Conservation (phyloP, 2,888 invertebrate genomes). For the Pyralis farinalis region DNA sequence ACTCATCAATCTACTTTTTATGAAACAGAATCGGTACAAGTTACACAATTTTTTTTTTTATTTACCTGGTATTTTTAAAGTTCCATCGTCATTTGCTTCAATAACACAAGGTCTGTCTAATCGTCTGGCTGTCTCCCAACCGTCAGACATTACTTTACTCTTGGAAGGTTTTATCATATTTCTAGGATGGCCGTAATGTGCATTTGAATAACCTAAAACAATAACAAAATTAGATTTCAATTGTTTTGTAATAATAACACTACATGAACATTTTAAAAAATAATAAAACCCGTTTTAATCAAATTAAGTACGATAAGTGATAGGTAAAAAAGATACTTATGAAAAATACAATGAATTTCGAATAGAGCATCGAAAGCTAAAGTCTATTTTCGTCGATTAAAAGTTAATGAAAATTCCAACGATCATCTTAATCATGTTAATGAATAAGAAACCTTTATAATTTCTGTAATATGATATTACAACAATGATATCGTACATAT, state of each 20-base stretch:
- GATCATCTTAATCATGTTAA: slow-evolving; percentile 11
- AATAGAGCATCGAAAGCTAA: not conserved
- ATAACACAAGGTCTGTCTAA: slow-evolving; percentile 81
- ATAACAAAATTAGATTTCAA: no score
- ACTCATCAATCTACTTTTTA: no score
- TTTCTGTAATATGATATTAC: no score
- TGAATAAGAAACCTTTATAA: slow-evolving; percentile 12
- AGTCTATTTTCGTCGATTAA: slow-evolving; percentile 3
- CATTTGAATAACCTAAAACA: slow-evolving; percentile 77
- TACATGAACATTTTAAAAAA: no score
- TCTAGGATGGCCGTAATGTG: slow-evolving; percentile 83
- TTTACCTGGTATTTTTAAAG: slow-evolving; percentile 76
- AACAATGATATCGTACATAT: no score
- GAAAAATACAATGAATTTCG: slow-evolving; percentile 1
- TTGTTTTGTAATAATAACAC: no score
- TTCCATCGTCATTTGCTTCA: slow-evolving; percentile 74
- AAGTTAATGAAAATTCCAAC: slow-evolving; percentile 8
- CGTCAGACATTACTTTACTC: slow-evolving; percentile 81
- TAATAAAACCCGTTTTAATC: no score
- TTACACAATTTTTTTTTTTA: no score
- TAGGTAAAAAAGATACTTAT: no score
- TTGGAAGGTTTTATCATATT: slow-evolving; percentile 79
- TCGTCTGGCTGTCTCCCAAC: slow-evolving; percentile 84
- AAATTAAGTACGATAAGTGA: no score
- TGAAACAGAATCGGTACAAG: no score